Conservation (phyloP, 53 echinoderm and acorn worm genomes). For the Pentamera pediparva region DNA sequence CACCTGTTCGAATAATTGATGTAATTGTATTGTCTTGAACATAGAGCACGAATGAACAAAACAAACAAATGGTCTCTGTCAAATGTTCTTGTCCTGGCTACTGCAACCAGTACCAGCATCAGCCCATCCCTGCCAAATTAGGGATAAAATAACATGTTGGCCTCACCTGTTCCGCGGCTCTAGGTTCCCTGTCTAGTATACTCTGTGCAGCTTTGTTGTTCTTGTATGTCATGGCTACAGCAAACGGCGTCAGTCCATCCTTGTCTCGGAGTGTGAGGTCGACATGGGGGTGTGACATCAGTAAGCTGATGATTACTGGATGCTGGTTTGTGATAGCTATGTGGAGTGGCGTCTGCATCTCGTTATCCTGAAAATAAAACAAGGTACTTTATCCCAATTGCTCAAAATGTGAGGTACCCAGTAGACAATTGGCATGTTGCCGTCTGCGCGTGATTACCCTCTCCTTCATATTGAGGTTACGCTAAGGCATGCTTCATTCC, state of each 20-base stretch:
- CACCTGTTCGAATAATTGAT: no score
- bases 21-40: no score
- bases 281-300: conserved; percentile 94
- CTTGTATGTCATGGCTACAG: conserved; percentile 91
- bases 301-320: conserved; percentile 71
- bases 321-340: conserved; percentile 95
- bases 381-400: not conserved
- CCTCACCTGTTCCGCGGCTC: conserved; percentile 95
- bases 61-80: no score
- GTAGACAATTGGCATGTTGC: no score
- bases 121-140: no score
- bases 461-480: not conserved
- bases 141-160: no score
- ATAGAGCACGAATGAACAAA: no score
- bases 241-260: conserved; percentile 85
- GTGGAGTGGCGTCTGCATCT: conserved; percentile 85
- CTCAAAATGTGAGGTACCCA: no score
- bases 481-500: not conserved
- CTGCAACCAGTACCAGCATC: no score
- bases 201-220: conserved; percentile 98
- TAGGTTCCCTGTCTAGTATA: conserved; percentile 83
- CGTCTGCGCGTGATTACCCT: no score
- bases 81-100: no score
- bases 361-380: conserved; percentile 58
- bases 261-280: conserved; percentile 92